A percentile compares a stretch with the other conserved stretches of the same genome.
Evolutionary conservation across 2,797 vertebrate species (phyloP).

Genomic region (Eulemur rubriventer): DNA sequence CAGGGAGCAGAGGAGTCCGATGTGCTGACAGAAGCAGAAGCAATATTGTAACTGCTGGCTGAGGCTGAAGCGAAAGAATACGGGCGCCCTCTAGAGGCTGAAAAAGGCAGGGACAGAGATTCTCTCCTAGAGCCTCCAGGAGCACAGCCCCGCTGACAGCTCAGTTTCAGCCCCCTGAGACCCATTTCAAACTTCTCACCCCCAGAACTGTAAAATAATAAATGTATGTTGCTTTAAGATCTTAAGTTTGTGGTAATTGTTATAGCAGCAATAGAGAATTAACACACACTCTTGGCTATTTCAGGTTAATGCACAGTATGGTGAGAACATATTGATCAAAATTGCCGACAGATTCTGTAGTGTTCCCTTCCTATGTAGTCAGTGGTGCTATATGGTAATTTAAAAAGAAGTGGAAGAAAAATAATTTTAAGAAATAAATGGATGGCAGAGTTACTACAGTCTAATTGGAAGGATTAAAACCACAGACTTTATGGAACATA

Average conservation of each 20-base stretch:
- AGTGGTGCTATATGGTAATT: not conserved
- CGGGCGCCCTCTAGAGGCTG: not conserved
- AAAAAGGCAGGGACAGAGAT: not conserved
- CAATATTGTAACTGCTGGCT: fast-evolving
- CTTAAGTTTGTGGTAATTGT: not conserved
- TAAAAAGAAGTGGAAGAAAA: not conserved
- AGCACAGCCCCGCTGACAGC: not conserved
- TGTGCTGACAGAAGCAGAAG: not conserved
- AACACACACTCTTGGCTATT: not conserved
- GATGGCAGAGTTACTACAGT: not conserved
- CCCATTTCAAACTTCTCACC: not conserved
- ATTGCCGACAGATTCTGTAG: not conserved
- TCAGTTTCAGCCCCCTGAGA: not conserved
- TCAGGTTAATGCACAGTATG: not conserved
- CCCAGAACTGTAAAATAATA: not conserved
- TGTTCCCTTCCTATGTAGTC: not conserved
- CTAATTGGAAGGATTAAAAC: not conserved
- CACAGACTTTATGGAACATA: not conserved
- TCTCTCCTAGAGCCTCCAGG: not conserved
- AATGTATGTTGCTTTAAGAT: not conserved
- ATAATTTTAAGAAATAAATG: not conserved
- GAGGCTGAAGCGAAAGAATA: not conserved
- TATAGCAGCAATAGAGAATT: not conserved
- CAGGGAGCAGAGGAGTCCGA: not conserved
- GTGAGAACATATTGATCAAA: not conserved